phyloP scores from a whole-genome alignment of 2,888 invertebrate species.

The Microplitis manilae region DNA sequence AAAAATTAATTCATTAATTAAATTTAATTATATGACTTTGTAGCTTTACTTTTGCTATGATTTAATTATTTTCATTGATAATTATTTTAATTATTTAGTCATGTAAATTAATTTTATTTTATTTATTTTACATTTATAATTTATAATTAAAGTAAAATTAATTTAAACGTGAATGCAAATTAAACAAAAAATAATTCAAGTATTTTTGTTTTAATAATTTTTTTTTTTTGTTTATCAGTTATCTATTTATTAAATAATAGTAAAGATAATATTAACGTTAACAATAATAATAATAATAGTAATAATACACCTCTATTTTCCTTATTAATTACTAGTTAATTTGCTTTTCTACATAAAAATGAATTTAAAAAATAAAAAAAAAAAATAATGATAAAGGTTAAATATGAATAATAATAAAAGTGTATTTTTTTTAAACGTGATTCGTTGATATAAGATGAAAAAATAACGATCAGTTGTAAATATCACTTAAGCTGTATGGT shows the following conservation, averaged over 20 bases:
- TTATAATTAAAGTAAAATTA: too few relatives aligned
- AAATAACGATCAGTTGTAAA: background rate
- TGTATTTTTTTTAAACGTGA: background rate
- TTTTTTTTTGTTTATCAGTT: background rate
- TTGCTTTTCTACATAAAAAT: background rate
- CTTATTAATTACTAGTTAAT: constrained; percentile 1
- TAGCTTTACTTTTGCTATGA: background rate
- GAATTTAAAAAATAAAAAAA: constrained; percentile 27
- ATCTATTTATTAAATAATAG: background rate
- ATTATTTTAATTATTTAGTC: too few relatives aligned
- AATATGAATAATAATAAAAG: background rate
- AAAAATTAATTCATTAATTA: background rate
- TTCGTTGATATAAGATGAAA: background rate
- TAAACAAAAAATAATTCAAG: too few relatives aligned
- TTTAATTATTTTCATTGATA: too few relatives aligned
- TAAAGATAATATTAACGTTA: too few relatives aligned
- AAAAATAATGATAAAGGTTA: constrained; percentile 12
- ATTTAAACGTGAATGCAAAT: too few relatives aligned
- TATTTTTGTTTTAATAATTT: too few relatives aligned
- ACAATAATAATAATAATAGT: too few relatives aligned
- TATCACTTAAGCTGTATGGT: background rate
- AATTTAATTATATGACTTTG: background rate
- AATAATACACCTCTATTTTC: background rate
- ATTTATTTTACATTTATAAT: too few relatives aligned
- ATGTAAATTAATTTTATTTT: too few relatives aligned